These are phyloP conservation scores for Zosterops borbonicus DNA, from an alignment of 2,113 vertebrate genomes.

Conservation along the genomic window DNA sequence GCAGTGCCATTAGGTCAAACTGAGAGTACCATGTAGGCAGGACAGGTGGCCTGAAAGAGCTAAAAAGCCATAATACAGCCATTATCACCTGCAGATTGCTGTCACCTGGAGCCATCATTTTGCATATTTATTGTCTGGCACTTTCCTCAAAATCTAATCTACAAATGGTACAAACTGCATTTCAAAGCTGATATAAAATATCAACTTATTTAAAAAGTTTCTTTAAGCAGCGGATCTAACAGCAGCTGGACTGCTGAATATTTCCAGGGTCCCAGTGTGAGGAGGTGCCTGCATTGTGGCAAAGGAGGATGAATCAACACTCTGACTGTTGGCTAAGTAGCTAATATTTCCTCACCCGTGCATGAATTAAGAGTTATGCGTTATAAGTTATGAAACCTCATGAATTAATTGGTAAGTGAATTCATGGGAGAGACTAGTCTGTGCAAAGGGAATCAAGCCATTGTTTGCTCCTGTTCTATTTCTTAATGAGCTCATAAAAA, in stretches of 20 bases:
- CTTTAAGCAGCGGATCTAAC: accelerated
- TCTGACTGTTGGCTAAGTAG: neutral
- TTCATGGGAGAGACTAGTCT: neutral
- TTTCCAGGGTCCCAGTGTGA: neutral
- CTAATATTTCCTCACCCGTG: neutral
- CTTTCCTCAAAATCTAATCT: neutral
- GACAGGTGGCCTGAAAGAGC: neutral
- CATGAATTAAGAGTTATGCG: neutral
- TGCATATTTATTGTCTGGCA: neutral
- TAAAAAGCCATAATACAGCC: neutral
- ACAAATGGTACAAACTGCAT: neutral
- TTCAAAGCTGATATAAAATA: neutral
- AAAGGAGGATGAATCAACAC: neutral
- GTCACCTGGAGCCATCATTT: neutral
- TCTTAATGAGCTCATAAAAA: neutral
- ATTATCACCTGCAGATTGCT: neutral
- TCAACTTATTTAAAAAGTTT: neutral
- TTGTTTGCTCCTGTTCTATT: neutral
- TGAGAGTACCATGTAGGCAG: neutral
- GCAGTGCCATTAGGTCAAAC: neutral
- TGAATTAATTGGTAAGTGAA: neutral
- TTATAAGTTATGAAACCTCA: neutral
- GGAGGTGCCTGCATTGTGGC: accelerated
- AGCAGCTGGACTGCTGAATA: neutral
- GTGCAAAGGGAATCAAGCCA: neutral